Conservation (phyloP, 2,113 vertebrate species). For the Hippocampus guttulatus region DNA sequence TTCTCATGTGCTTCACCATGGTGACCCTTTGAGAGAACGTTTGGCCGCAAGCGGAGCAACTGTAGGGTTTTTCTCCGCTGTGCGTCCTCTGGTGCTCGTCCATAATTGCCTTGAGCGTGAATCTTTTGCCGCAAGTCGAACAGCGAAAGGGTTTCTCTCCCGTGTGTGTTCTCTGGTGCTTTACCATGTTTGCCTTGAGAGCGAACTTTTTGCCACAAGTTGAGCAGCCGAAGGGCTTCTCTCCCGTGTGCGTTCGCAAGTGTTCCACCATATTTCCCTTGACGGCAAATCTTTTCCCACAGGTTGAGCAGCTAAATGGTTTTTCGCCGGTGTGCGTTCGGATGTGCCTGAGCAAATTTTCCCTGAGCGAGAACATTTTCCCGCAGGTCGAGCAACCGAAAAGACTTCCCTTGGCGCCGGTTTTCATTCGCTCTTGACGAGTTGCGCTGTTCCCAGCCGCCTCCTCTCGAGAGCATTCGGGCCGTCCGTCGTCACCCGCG, state of each 20-base stretch:
- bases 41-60: neutral
- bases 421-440: neutral
- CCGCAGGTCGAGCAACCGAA: neutral
- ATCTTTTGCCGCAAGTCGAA: neutral
- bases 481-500: neutral
- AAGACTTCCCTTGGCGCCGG: neutral
- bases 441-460: no score
- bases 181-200: neutral
- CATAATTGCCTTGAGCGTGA: neutral
- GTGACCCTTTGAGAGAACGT: slow-evolving; percentile 10
- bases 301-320: neutral
- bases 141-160: neutral
- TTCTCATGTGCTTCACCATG: neutral
- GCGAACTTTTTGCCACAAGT: neutral
- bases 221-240: neutral
- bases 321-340: neutral
- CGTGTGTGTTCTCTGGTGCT: neutral
- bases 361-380: neutral
- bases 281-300: neutral
- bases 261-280: neutral
- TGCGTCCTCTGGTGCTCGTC: neutral
- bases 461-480: neutral
- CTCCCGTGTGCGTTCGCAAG: neutral
- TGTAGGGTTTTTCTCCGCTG: neutral
- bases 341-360: neutral